Base-by-base conservation (phyloP, 53 echinoderm and acorn worm genomes). In the Holothuria scabra region DNA sequence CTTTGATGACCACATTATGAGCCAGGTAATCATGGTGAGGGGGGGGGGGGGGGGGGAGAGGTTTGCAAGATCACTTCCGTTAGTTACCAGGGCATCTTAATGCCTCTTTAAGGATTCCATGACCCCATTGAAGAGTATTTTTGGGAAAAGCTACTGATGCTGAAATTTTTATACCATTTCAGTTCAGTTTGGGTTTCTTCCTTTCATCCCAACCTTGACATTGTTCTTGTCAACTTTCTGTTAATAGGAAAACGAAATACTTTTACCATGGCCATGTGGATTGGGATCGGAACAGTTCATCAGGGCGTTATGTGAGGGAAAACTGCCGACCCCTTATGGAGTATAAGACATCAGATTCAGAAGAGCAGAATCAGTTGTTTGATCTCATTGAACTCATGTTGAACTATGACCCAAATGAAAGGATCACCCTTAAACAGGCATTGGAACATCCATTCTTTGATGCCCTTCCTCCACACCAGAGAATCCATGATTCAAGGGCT, bases 251-350 rank as follows among this genome's bases (percentile, higher is more conserved):
- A 82, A 87, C 59, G 22, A 99, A 94, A 56, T 99, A 99, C 63
- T 99, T 99, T 83, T 87, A 94, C 76, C 89, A 82, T 28, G 86
- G 83, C 59, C n/a, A 65, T 6, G 90, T 99, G 12, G 92, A 94
- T 66, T 94, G 94, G 99, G 87, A 94, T 28, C 65, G 57, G 18
- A 86, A 91, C 23, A 92, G 91, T 83, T 99, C 99, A 0, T 94
- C 99, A 0, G 99, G 99, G 28, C 90, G 94, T 23, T 99, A 94
- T 58, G 99, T 99, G 58, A 80, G 86, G 12, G 99, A 99, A 74
- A 99, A 99, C 89, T 99, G 99, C 86, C 92, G 89, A 44, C 90
- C 91, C 5, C 59, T 99, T 12, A 83, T 60, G 38, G 76, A 89
- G 30, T 99, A 94, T 82, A 84, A 70, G 30, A 65, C 68, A 4